Evolutionary conservation across 2,113 vertebrate species (phyloP), one percentile per base, ranked within the genome.

Genomic region (Ctenomys sociabilis): DNA sequence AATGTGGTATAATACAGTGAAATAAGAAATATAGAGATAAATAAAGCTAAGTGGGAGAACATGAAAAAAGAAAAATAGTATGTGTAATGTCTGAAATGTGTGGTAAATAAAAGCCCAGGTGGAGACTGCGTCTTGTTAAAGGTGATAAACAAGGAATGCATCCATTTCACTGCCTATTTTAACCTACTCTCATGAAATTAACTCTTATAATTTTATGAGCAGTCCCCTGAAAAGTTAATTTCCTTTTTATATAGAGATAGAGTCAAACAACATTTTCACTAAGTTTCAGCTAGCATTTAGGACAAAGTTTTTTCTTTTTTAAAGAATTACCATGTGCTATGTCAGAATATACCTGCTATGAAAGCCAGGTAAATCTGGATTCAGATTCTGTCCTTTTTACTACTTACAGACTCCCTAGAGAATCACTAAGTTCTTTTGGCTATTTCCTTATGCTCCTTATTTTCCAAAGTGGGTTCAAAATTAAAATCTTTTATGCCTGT

Each of bases 241-340:
- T 92, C 21, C n/a, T 84, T 88, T 93, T 88, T 78, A 19, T 61
- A n/a, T 72, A 63, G 52, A 75, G 37, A 88, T 91, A 72, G 77
- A 45, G 73, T 57, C 37, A 40, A 87, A 63, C 26, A 64, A 45
- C 63, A 93, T 37, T 90, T 90, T 7, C 43, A 70, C 88, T 78
- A 88, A 30, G 11, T 84, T 91, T 88, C 52, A 57, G 28, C 64
- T 90, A 86, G 80, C 57, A 88, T 32, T 70, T 49, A 89, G 73
- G 81, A 93, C 95, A 22, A 85, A 35, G 81, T 68, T 66, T 85
- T 64, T 49, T 35, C 68, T 93, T 86, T 95, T n/a, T n/a, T n/a
- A n/a, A 54, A 83, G 30, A 70, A 87, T 49, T 78, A 1, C 9
- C 16, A 3, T 77, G 14, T 93, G 17, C 52, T 77, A 63, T 77